Evolutionary conservation across 2,797 vertebrate species (phyloP), one percentile per base, ranked within the genome.

Genomic region (Lutjanus campechanus): DNA sequence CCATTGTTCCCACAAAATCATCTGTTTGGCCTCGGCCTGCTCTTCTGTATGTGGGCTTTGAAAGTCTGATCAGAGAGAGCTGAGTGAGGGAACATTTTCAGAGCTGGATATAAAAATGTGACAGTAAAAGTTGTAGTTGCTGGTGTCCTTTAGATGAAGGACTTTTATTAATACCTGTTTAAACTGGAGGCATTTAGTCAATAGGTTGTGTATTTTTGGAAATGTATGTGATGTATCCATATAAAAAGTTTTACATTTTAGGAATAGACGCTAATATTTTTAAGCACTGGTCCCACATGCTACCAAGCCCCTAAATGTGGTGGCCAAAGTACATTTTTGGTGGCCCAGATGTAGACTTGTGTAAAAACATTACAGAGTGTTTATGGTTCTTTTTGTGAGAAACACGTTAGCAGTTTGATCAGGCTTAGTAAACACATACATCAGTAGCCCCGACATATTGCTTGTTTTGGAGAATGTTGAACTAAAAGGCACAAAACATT

Each of bases 1-100:
- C 62, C 88, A 89, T 94, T 94, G 89, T 93, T 89, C 67, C 59
- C 78, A 86, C 76, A 83, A 84, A 88, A 87, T 91, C 69, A 64
- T 92, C 83, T 74, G 71, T 72, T 89, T 81, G 80, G 67, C 70
- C 59, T 59, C 3, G 75, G 78, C 76, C 72, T 73, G 62, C 76
- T 82, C 81, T 69, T 82, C 73, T 83, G 58, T 76, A 77, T 63
- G 84, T 89, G 86, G 85, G 82, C 74, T 89, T 75, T 92, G 62
- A 85, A 88, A 82, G 84, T 85, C 56, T 82, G 81, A 82, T 89
- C 72, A 88, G 72, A 78, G 61, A n/a, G 36, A 73, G 74, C 53
- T 75, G 64, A 55, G 81, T 19, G 53, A 75, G 46, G 12, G 71
- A 73, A 50, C 13, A 71, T 46, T 56, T 80, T 77, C 69, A 78